These are phyloP conservation scores for Myrmecophaga tridactyla DNA, from an alignment of 2,113 vertebrate genomes.

Conservation along the genomic window DNA sequence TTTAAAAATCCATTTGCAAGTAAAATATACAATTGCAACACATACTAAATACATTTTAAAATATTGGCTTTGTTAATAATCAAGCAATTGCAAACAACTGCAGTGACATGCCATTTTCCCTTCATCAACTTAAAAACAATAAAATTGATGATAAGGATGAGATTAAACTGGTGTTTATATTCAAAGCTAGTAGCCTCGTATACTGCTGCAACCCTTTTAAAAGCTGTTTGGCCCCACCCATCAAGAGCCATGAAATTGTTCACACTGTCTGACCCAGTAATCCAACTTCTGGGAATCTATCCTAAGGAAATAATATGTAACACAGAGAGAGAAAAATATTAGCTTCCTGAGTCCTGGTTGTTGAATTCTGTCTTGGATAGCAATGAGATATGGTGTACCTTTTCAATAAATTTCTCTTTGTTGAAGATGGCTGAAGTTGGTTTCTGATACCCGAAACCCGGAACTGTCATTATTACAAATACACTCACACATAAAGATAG, in stretches of 20 bases:
- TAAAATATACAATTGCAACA: not conserved
- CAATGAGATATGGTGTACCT: not conserved
- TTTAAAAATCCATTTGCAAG: not conserved
- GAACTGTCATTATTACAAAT: not conserved
- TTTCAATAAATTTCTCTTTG: conserved; percentile 15
- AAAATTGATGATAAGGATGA: not conserved
- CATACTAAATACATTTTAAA: not conserved
- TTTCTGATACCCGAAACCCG: not conserved
- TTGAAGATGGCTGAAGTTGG: not conserved
- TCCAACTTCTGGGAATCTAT: not conserved
- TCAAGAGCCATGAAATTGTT: conserved; percentile 27
- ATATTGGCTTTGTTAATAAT: conserved; percentile 24
- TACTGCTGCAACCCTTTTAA: not conserved
- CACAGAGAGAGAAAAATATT: not conserved
- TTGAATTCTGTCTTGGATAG: conserved; percentile 5
- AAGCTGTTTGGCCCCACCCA: not conserved
- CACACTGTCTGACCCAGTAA: conserved; percentile 17
- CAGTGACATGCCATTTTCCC: not conserved
- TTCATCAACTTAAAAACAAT: not conserved
- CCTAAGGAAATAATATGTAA: conserved; percentile 41
- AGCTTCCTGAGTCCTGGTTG: not conserved
- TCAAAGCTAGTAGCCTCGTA: rapidly evolving
- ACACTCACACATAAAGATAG: not conserved
- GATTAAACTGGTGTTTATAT: not conserved
- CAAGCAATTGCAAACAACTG: not conserved